Percentiles rank a stretch among this genome's conserved stretches.
These are phyloP conservation scores for Smittia aterrima DNA, from an alignment of 2,888 invertebrate genomes.

Conservation along the genomic window DNA sequence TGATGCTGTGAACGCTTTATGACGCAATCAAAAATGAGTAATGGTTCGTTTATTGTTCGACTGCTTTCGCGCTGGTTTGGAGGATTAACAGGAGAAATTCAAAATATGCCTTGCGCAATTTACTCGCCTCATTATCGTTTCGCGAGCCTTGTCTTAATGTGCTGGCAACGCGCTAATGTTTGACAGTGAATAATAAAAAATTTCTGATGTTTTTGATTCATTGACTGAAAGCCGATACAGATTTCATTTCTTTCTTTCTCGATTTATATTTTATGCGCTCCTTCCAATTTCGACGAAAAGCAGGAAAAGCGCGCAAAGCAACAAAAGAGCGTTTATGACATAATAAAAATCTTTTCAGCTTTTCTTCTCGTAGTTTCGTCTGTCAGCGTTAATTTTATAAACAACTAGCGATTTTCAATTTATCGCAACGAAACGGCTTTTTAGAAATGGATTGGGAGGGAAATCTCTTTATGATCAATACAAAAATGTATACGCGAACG, in stretches of 20 bases:
- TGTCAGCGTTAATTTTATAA: constrained; percentile 8
- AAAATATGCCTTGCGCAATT: neutral
- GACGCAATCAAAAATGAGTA: neutral
- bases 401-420: neutral
- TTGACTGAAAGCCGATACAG: neutral
- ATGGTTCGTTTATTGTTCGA: neutral
- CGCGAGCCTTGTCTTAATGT: neutral
- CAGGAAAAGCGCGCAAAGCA: neutral
- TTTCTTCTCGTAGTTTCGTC: neutral
- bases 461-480: no score
- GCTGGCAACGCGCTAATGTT: neutral
- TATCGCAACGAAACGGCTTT: no score
- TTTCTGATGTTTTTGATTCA: neutral
- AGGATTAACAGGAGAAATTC: neutral
- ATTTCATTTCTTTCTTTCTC: neutral
- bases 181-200: neutral
- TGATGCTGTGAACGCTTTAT: neutral
- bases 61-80: neutral
- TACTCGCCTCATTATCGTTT: neutral
- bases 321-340: constrained; percentile 8
- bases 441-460: neutral
- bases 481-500: no score
- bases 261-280: no score
- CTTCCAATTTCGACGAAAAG: no score
- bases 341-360: constrained; percentile 15